Evolutionary conservation across 2,113 vertebrate genomes (phyloP).

Genomic region (Chascanopsetta lugubris): DNA sequence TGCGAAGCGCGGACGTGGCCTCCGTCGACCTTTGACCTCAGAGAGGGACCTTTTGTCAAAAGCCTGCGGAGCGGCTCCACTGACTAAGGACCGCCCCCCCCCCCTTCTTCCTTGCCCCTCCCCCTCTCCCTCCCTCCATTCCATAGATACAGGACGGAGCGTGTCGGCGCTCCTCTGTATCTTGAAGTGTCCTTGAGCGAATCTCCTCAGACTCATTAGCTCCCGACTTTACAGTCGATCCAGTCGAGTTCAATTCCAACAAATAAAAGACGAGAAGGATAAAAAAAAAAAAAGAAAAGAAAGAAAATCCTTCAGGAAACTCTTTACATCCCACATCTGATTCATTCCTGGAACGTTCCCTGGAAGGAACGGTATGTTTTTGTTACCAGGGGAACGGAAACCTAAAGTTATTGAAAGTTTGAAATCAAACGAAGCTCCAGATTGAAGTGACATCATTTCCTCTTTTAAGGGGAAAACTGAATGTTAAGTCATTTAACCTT

Average conservation of each 20-base stretch:
- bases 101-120: background rate
- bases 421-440: background rate
- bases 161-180: background rate
- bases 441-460: too few species aligned
- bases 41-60: conserved; percentile 40
- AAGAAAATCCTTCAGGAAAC: background rate
- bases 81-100: background rate
- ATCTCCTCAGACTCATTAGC: background rate
- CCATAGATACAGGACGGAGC: background rate
- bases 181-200: conserved; percentile 2
- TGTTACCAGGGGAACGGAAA: background rate
- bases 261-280: conserved; percentile 1
- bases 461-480: too few species aligned
- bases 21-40: conserved; percentile 58
- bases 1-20: conserved; percentile 37
- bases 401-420: background rate
- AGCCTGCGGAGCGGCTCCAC: conserved; percentile 16
- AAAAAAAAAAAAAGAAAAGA: background rate
- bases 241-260: background rate
- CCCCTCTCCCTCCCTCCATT: background rate
- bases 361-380: background rate
- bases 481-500: too few species aligned
- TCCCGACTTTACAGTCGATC: background rate
- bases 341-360: background rate
- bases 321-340: background rate